These are phyloP conservation scores for Oscheius onirici DNA, from an alignment of 2,888 invertebrate genomes.

Conservation along the genomic window DNA sequence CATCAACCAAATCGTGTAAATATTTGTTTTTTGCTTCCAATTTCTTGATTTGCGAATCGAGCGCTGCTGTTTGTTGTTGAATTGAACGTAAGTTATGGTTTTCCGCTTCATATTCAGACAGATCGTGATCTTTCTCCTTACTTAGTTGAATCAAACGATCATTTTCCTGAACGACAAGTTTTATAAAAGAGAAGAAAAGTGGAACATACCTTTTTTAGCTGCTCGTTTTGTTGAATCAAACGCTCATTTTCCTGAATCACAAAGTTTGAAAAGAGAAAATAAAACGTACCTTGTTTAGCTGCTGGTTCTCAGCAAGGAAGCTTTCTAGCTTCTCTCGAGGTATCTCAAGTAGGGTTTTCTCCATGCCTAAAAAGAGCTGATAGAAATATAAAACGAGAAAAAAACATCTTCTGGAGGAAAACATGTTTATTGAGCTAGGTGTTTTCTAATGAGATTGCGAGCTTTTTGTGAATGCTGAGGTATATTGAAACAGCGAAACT, in stretches of 20 bases:
- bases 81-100: neutral
- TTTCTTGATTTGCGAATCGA: neutral
- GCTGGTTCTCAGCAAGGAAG: neutral
- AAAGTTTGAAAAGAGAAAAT: neutral
- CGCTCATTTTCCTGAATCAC: too few relatives aligned
- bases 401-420: too few relatives aligned
- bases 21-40: neutral
- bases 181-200: neutral
- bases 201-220: neutral
- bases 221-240: neutral
- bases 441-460: too few relatives aligned
- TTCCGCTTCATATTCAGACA: neutral
- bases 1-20: conserved; percentile 3
- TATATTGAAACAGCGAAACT: too few relatives aligned
- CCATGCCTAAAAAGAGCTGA: too few relatives aligned
- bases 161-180: neutral
- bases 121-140: neutral
- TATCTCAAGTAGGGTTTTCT: too few relatives aligned
- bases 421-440: too few relatives aligned
- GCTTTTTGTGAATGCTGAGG: too few relatives aligned
- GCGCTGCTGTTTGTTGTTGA: neutral
- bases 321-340: neutral
- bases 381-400: too few relatives aligned
- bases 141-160: neutral
- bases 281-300: neutral